A percentile compares a stretch with the other conserved stretches of the same genome.
Conservation (phyloP, 2,797 vertebrate genomes). For the Todus mexicanus region DNA sequence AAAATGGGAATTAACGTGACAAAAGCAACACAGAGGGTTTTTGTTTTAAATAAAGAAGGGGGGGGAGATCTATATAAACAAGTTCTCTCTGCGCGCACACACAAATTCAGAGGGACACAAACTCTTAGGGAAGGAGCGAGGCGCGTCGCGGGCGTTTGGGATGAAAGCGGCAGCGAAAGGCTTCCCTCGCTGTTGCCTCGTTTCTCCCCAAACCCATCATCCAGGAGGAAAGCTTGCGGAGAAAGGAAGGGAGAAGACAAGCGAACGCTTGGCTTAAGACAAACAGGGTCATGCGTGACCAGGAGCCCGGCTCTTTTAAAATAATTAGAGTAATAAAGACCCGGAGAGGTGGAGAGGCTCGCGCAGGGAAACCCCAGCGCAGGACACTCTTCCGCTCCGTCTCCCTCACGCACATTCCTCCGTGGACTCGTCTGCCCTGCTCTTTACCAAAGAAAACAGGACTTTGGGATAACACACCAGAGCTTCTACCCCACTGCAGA, state of each 20-base stretch:
- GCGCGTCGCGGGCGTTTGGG: not conserved
- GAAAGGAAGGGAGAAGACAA: conserved; percentile 4
- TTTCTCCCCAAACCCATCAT: not conserved
- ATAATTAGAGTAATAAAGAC: conserved; percentile 47
- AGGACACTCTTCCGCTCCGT: conserved; percentile 59
- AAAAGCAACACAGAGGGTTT: conserved; percentile 99
- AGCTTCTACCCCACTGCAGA: conserved; percentile 95
- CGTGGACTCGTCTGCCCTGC: conserved; percentile 54
- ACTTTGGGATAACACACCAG: conserved; percentile 83
- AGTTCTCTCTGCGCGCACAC: conserved; percentile 70
- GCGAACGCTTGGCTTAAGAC: not conserved
- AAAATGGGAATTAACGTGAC: conserved; percentile 99
- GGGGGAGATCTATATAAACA: conserved; percentile 79
- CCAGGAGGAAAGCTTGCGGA: not conserved
- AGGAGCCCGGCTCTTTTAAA: conserved; percentile 57
- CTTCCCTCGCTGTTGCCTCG: not conserved
- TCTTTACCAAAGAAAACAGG: conserved; percentile 83
- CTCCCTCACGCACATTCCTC: conserved; percentile 68
- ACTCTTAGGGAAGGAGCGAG: conserved; percentile 43
- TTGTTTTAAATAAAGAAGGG: conserved; percentile 97
- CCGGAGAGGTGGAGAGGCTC: conserved; percentile 32
- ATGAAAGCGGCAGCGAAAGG: not conserved
- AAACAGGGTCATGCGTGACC: conserved; percentile 23
- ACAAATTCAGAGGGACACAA: conserved; percentile 45
- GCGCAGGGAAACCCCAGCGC: not conserved